A percentile compares a stretch with the other conserved stretches of the same genome.
phyloP scores from a whole-genome alignment of 1,140 invertebrate species.

The Notospermus geniculatus region DNA sequence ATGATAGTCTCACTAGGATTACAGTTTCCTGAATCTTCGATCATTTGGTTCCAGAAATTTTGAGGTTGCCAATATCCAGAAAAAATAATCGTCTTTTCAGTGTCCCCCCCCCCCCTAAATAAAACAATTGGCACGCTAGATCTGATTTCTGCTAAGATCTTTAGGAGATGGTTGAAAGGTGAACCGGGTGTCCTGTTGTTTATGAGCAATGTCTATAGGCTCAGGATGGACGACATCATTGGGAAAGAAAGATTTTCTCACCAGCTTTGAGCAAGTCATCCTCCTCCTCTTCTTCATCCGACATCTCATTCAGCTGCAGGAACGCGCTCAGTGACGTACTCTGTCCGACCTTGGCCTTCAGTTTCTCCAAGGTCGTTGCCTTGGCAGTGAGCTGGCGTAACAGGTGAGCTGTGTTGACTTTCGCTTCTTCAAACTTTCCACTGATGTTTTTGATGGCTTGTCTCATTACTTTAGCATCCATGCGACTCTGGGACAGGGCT shows the following conservation, averaged over 20 bases:
- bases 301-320: constrained; percentile 51
- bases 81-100: too few species aligned
- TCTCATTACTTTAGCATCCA: constrained; percentile 51
- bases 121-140: too few species aligned
- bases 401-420: constrained; percentile 43
- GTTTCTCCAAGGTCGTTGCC: constrained; percentile 51
- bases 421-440: constrained; percentile 46
- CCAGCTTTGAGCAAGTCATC: constrained; percentile 51
- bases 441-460: constrained; percentile 48
- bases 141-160: too few species aligned
- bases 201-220: too few species aligned
- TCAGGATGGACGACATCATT: too few species aligned
- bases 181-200: too few species aligned
- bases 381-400: constrained; percentile 46
- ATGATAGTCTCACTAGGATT: too few species aligned
- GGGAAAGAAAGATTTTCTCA: constrained; percentile 25
- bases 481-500: constrained; percentile 49
- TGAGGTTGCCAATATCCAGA: too few species aligned
- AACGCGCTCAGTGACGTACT: constrained; percentile 50
- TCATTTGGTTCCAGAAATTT: too few species aligned
- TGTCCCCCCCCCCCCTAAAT: too few species aligned
- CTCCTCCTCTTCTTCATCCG: constrained; percentile 47
- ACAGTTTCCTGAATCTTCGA: too few species aligned
- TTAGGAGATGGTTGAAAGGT: too few species aligned
- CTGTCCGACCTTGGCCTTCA: constrained; percentile 49